Evolutionary conservation across 1,140 invertebrate genomes (phyloP), one percentile per base, ranked within the genome.

Genomic region (Drosophila tropicalis): DNA sequence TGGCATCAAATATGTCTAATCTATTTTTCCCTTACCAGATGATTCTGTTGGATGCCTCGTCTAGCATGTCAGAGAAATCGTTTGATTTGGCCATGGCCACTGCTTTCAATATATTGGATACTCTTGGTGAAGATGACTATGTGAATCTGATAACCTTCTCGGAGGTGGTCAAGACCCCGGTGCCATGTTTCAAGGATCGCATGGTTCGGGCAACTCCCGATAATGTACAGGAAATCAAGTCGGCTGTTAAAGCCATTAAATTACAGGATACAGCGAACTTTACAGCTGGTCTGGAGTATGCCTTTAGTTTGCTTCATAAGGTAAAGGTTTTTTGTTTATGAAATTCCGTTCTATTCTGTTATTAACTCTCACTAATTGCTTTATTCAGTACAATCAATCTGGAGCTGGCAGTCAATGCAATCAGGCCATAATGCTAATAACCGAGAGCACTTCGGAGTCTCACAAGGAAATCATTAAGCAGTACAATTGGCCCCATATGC

Each of bases 371-470:
- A 5, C 5, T 5, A 29, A 29, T 29, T 29, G 25, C 25, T 29
- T 29, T 1, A 29, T 29, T 29, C 6, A 96, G 94, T 97, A 97
- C 81, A 97, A 97, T 85, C 94, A 95, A 65, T 96, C 95, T 0
- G 95, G 95, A 1, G 94, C 95, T 77, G 97, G 97, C 6, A 96
- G 96, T 70, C 96, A 98, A 81, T 99, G 99, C 91, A 99, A 99
- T 93, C 98, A 99, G 93, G 98, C 98, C 1, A 99, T 99, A 47
- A 98, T 99, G 95, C 92, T 99, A 56, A 96, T 99, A 36, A 97
- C 97, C 4, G 97, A 99, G 86, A 98, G 97, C 32, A 96, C 97
- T n/a, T 96, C 97, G 0, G 95, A 95, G 66, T 94, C 93, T 1
- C 90, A 92, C 66, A 91, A 90, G 71, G 91, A 92, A 5, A 86